Conservation (phyloP, 2,888 invertebrate genomes). For the Minunthozetes semirufus region DNA sequence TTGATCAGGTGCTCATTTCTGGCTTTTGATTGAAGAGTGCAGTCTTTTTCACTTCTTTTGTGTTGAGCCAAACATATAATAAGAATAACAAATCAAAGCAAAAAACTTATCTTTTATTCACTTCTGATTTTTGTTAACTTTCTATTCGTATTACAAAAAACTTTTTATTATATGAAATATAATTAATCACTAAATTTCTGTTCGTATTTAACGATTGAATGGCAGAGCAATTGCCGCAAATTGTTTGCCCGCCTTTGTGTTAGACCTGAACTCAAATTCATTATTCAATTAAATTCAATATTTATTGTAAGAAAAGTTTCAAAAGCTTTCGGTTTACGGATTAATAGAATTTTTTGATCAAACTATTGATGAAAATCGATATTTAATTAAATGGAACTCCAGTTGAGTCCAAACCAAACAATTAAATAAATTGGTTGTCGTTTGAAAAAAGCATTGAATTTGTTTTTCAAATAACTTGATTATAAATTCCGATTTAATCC, state of each 20-base stretch:
- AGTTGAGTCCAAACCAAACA: background rate
- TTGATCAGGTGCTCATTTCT: background rate
- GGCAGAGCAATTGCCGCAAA: slow-evolving; percentile 7
- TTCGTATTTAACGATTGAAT: background rate
- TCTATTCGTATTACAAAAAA: background rate
- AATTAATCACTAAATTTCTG: slow-evolving; percentile 12
- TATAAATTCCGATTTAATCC: slow-evolving; percentile 26
- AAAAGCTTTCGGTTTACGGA: background rate
- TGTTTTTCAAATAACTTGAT: slow-evolving; percentile 18
- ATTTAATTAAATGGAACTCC: slow-evolving; percentile 5
- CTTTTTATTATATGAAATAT: background rate
- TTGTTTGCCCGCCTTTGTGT: slow-evolving; percentile 8
- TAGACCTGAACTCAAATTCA: background rate
- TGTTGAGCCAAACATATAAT: background rate
- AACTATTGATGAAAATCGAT: background rate
- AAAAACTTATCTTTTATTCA: background rate
- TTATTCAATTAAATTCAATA: background rate
- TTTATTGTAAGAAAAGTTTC: background rate
- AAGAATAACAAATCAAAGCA: background rate
- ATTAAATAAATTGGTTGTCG: background rate
- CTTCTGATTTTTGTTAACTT: slow-evolving; percentile 9
- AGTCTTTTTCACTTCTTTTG: slow-evolving; percentile 12
- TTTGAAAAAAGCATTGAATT: background rate
- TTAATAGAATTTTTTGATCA: background rate
- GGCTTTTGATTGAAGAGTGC: slow-evolving; percentile 18